Evolutionary conservation across 2,888 invertebrate species (phyloP).

Genomic region (Venusia cambrica): DNA sequence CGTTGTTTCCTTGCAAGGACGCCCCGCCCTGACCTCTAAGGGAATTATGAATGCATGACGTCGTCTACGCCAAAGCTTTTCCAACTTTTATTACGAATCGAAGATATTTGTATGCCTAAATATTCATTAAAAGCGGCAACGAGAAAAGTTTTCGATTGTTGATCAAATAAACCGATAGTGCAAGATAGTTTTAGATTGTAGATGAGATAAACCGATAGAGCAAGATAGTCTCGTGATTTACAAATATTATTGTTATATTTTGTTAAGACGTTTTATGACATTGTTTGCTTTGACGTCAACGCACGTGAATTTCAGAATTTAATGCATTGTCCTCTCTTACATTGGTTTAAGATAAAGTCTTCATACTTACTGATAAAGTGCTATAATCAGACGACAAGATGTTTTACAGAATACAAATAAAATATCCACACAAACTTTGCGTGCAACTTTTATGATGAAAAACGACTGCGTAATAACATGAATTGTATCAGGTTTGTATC

Average conservation of each 20-base stretch:
- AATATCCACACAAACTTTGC: conserved; percentile 5
- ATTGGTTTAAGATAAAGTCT: conserved; percentile 18
- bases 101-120: conserved; percentile 1
- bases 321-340: conserved; percentile 14
- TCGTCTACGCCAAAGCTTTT: conserved; percentile 17
- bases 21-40: conserved; percentile 25
- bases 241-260: conserved; percentile 13
- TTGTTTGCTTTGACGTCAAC: conserved; percentile 25
- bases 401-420: conserved; percentile 10
- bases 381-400: conserved; percentile 15
- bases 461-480: conserved; percentile 2
- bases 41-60: conserved; percentile 23
- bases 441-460: conserved; percentile 5
- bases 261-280: conserved; percentile 8
- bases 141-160: too few relatives aligned
- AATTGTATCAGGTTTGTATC: conserved; percentile 9
- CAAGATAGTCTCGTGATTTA: conserved; percentile 11
- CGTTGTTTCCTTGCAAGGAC: conserved; percentile 27
- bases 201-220: conserved; percentile 14
- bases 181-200: conserved; percentile 14
- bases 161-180: too few relatives aligned
- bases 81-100: conserved; percentile 15
- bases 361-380: conserved; percentile 7
- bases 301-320: conserved; percentile 24
- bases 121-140: too few relatives aligned